Evolutionary conservation across 2,113 vertebrate species (phyloP).

Genomic region (Isichthys henryi): DNA sequence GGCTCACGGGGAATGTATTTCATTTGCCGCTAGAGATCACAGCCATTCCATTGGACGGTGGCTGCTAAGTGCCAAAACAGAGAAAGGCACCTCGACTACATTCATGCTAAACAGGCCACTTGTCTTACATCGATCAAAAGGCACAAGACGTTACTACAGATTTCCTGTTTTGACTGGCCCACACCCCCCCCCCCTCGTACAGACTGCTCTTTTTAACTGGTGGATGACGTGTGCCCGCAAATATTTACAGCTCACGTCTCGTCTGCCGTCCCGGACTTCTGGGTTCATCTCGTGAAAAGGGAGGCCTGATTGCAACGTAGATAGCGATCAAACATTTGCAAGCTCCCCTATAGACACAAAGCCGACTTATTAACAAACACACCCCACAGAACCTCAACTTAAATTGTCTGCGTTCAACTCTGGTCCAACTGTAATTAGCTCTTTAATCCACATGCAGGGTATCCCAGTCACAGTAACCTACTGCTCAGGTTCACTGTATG

Average conservation of each 20-base stretch:
- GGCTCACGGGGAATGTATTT: background rate
- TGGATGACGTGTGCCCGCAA: conserved; percentile 35
- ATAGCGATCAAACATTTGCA: background rate
- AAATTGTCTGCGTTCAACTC: background rate
- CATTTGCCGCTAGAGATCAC: background rate
- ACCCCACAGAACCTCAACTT: background rate
- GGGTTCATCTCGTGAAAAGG: conserved; percentile 2
- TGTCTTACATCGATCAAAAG: background rate
- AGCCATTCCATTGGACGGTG: background rate
- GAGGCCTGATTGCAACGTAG: conserved; percentile 15
- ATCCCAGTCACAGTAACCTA: background rate
- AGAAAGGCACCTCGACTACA: background rate
- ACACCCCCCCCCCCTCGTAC: conserved; percentile 51
- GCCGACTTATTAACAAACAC: background rate
- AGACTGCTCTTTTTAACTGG: conserved; percentile 24
- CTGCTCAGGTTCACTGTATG: background rate
- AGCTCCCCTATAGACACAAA: background rate
- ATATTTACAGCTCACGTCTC: conserved; percentile 49
- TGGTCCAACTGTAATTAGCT: background rate
- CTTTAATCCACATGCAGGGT: background rate
- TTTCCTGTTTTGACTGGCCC: conserved; percentile 67
- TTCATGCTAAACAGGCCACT: background rate
- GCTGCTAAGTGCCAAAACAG: background rate
- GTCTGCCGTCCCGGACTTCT: conserved; percentile 40
- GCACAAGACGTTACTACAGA: conserved; percentile 53